Base-by-base conservation (phyloP, 2,113 vertebrate species). In the Circaetus gallicus region DNA sequence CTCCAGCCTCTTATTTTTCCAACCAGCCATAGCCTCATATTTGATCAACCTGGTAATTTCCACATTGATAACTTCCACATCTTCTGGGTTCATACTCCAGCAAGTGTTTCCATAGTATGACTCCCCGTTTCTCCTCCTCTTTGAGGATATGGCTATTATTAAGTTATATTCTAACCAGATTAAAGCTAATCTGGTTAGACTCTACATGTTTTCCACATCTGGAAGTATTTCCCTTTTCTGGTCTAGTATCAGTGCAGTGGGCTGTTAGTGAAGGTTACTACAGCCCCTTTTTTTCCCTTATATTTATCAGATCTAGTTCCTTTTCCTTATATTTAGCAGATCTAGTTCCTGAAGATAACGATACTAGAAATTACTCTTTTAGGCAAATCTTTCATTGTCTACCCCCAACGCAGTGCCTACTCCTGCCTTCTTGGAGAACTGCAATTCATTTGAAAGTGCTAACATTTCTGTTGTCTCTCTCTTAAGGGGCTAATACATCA, bases 361-460 rank as follows among this genome's bases (percentile, higher is more conserved):
- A 9, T 34, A 25, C 8, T 34, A 52, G 49, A 65, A 82, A 55
- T 79, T 49, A 24, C 28, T 43, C 6, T 49, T 38, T 55, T 19
- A 36, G 32, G 66, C 25, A 79, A 55, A 31, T 59, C 25, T 26
- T 63, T 58, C 22, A 31, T 43, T 16, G 34, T 65, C 65, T 74
- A 45, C 7, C 13, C 15, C 28, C 0, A 0, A n/a, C 38, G 17
- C 21, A 13, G 13, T 55, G 21, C 24, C 43, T 82, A 5, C 38
- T 59, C 21, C 43, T 59, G 2, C 25, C 36, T 61, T n/a, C 45
- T 58, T 43, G 67, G 32, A 56, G 59, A 88, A 16, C 32, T 42
- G 43, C 34, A 52, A 3, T 43, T 89, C 43, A 34, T 59, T 59
- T 86, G 31, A 34, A 61, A 34, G 50, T 11, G 1, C 6, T 29